Evolutionary conservation across 2,797 vertebrate species (phyloP).

Genomic region (Micropoecilia bifurca): DNA sequence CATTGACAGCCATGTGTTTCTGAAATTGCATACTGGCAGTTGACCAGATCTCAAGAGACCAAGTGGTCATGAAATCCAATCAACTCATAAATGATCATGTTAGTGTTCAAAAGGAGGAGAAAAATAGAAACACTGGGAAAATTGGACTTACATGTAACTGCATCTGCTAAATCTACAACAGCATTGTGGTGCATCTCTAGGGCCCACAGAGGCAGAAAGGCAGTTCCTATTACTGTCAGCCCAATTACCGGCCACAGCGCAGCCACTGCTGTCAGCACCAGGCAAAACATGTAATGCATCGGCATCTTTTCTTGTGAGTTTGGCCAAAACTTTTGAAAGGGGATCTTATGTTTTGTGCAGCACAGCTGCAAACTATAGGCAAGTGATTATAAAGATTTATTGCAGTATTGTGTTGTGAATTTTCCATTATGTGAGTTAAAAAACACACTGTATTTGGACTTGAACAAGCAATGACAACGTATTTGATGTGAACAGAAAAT

Average conservation of each 20-base stretch:
- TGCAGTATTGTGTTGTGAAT: slow-evolving; percentile 22
- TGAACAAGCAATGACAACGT: background rate
- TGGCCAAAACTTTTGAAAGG: slow-evolving; percentile 39
- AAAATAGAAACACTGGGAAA: slow-evolving; percentile 50
- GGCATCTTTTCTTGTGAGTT: slow-evolving; percentile 54
- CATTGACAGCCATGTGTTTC: slow-evolving; percentile 66
- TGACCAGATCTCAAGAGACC: slow-evolving; percentile 62
- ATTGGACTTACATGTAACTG: slow-evolving; percentile 65
- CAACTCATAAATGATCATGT: slow-evolving; percentile 68
- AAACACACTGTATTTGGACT: slow-evolving; percentile 12
- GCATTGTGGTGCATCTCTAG: slow-evolving; percentile 62
- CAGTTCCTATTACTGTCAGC: slow-evolving; percentile 76
- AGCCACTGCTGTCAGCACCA: slow-evolving; percentile 71
- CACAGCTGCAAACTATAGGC: slow-evolving; percentile 25
- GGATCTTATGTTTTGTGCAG: slow-evolving; percentile 17
- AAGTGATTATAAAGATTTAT: slow-evolving; percentile 31
- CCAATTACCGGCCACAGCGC: slow-evolving; percentile 72
- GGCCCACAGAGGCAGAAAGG: slow-evolving; percentile 68
- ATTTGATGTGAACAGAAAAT: background rate
- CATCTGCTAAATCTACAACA: slow-evolving; percentile 63
- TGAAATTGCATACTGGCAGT: slow-evolving; percentile 53
- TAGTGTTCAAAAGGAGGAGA: slow-evolving; percentile 49
- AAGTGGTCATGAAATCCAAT: slow-evolving; percentile 60
- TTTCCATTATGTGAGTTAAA: slow-evolving; percentile 27
- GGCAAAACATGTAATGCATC: slow-evolving; percentile 52